phyloP scores from a whole-genome alignment of 1,140 invertebrate species.

The Pseudachorutes palmiensis region DNA sequence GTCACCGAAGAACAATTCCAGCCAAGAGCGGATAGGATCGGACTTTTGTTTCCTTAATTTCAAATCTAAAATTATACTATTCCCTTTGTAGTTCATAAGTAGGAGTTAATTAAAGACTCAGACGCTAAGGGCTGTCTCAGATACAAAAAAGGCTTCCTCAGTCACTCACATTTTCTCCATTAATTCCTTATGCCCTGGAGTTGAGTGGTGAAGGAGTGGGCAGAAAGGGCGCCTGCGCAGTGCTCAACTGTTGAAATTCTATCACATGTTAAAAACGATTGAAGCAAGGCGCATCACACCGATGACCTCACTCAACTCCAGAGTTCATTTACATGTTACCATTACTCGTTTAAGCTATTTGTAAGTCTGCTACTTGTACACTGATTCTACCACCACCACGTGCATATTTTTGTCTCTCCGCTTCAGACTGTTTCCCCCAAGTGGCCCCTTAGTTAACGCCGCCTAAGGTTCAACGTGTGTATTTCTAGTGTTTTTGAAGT shows the following conservation, averaged over 20 bases:
- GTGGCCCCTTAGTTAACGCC: conserved; percentile 5
- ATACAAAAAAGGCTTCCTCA: conserved; percentile 6
- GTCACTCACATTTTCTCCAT: neutral
- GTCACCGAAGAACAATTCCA: neutral
- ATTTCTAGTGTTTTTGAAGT: neutral
- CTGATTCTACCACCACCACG: too few relatives aligned
- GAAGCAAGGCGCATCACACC: too few relatives aligned
- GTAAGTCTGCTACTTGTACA: too few relatives aligned
- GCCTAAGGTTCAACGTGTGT: conserved; percentile 3
- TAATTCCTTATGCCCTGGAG: too few relatives aligned
- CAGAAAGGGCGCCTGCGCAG: too few relatives aligned
- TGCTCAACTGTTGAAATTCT: too few relatives aligned
- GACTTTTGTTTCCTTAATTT: neutral
- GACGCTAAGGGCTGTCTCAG: neutral
- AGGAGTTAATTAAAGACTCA: neutral
- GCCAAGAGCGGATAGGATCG: neutral
- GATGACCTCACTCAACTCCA: too few relatives aligned
- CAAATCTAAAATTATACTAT: neutral
- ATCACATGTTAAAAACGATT: too few relatives aligned
- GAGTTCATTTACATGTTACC: too few relatives aligned
- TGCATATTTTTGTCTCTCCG: neutral
- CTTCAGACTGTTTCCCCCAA: neutral
- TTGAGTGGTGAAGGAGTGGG: too few relatives aligned
- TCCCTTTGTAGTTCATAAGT: neutral
- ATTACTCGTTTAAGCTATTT: too few relatives aligned